phyloP scores from a whole-genome alignment of 2,888 invertebrate species.

The Amorpha juglandis region DNA sequence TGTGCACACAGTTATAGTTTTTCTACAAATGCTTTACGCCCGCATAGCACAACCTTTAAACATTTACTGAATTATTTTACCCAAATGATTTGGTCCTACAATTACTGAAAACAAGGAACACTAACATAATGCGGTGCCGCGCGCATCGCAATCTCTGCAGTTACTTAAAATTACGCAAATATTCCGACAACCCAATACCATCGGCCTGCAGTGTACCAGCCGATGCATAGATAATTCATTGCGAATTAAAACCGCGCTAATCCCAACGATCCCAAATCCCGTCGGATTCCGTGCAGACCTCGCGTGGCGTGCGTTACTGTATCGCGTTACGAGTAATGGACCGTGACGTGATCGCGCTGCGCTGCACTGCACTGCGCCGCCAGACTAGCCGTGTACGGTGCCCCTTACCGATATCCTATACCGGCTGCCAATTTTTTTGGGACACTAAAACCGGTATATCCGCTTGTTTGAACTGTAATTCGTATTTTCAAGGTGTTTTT shows the following conservation, averaged over 20 bases:
- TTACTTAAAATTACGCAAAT: background rate
- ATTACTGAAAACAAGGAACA: too few species aligned
- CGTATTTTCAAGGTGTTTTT: too few species aligned
- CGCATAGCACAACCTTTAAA: too few species aligned
- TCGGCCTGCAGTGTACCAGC: constrained; percentile 1
- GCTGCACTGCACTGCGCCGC: too few species aligned
- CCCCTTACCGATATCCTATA: constrained; percentile 31
- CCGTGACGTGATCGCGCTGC: too few species aligned
- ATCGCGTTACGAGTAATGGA: constrained; percentile 48
- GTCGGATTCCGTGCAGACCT: constrained; percentile 31
- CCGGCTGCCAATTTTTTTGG: constrained; percentile 21
- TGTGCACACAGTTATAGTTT: too few species aligned
- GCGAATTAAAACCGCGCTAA: constrained; percentile 31
- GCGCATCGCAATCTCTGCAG: too few species aligned
- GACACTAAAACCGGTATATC: constrained; percentile 18
- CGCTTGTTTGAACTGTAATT: constrained; percentile 10
- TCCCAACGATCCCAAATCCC: constrained; percentile 32
- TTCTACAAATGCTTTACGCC: too few species aligned
- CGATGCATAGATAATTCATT: constrained; percentile 14
- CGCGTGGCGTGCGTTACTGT: constrained; percentile 26
- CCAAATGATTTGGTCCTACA: too few species aligned
- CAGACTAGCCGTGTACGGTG: constrained; percentile 37
- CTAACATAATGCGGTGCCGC: too few species aligned
- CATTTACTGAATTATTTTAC: too few species aligned
- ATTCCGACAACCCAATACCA: background rate